These are phyloP conservation scores for Agraylea sexmaculata DNA, from an alignment of 1,140 invertebrate genomes.

Conservation along the genomic window DNA sequence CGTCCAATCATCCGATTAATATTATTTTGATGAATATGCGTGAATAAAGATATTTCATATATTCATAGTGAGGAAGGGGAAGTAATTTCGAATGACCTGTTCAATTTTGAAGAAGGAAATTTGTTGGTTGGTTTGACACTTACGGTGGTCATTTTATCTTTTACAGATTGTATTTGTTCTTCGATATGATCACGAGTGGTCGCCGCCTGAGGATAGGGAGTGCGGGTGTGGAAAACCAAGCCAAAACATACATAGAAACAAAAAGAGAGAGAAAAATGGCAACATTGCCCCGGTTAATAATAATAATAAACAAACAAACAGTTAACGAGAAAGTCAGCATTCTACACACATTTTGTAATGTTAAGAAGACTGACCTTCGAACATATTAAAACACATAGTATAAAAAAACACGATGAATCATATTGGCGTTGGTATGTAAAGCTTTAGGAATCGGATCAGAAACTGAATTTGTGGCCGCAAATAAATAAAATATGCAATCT, in stretches of 20 bases:
- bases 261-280: constrained; percentile 19
- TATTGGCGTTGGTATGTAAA: too few relatives aligned
- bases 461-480: too few relatives aligned
- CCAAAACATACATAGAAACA: constrained; percentile 18
- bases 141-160: constrained; percentile 54
- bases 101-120: background rate
- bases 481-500: too few relatives aligned
- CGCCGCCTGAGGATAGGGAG: constrained; percentile 52
- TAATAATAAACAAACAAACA: too few relatives aligned
- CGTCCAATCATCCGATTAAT: too few relatives aligned
- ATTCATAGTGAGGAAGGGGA: background rate
- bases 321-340: too few relatives aligned
- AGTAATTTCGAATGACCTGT: constrained; percentile 9
- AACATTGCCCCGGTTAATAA: constrained; percentile 6
- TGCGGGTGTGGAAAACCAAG: constrained; percentile 19
- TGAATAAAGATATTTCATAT: background rate
- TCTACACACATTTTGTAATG: too few relatives aligned
- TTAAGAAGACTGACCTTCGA: too few relatives aligned
- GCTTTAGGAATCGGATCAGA: too few relatives aligned
- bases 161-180: constrained; percentile 52
- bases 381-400: too few relatives aligned
- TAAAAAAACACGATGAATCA: too few relatives aligned
- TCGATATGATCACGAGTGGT: constrained; percentile 51
- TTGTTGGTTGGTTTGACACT: constrained; percentile 30
- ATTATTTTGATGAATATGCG: background rate